Evolutionary conservation across 2,113 vertebrate genomes (phyloP).

Genomic region (Heterotilapia buettikoferi): DNA sequence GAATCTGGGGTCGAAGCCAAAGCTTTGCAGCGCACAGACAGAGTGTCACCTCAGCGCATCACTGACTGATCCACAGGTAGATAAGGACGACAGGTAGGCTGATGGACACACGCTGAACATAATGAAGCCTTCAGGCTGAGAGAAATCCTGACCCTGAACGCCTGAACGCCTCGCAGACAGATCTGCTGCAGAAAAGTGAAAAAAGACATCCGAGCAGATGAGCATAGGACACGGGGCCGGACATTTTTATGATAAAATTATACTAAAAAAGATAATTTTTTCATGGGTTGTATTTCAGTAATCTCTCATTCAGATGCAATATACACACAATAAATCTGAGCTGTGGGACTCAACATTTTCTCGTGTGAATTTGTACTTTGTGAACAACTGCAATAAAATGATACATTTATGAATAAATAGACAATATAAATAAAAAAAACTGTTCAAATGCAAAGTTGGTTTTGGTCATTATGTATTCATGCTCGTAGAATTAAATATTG

Average conservation of each 20-base stretch:
- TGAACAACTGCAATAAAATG: not conserved
- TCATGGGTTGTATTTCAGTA: not conserved
- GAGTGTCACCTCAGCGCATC: not conserved
- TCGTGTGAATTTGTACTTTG: not conserved
- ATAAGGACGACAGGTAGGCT: not conserved
- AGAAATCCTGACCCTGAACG: not conserved
- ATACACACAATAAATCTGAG: too few relatives aligned
- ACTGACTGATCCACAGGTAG: not conserved
- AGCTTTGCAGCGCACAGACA: not conserved
- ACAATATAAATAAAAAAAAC: not conserved
- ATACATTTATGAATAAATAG: not conserved
- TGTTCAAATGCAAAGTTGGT: not conserved
- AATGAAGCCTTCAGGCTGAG: not conserved
- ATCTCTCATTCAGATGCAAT: accelerated
- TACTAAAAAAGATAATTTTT: accelerated
- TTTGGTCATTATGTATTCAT: not conserved
- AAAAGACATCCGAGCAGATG: not conserved
- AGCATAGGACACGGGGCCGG: accelerated
- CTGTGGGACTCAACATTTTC: not conserved
- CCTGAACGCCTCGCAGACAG: not conserved
- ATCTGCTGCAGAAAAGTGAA: not conserved
- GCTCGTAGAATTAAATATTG: not conserved
- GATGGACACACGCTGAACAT: not conserved
- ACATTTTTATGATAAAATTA: accelerated
- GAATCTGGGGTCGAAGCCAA: not conserved